Evolutionary conservation across 2,797 vertebrate genomes (phyloP).

Genomic region (Syngnathus acus): DNA sequence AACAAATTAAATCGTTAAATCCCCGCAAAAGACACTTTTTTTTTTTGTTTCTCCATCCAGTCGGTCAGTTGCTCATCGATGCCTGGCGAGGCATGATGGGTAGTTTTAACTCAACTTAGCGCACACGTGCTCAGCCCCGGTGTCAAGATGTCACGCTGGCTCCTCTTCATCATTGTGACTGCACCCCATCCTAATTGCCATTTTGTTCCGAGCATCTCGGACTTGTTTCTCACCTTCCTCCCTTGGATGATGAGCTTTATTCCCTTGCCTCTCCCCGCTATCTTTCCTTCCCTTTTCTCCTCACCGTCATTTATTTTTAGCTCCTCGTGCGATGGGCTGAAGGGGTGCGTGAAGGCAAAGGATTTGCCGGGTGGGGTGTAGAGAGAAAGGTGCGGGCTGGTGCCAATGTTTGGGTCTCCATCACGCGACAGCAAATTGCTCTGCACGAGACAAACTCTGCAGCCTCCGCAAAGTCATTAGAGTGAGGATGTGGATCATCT

Average conservation of each 20-base stretch:
- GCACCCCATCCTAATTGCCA: constrained; percentile 3
- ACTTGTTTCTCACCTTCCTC: constrained; percentile 9
- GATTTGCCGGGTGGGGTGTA: constrained; percentile 27
- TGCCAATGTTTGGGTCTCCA: constrained; percentile 33
- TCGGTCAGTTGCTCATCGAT: background rate
- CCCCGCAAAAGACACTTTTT: too few species aligned
- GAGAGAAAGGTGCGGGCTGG: constrained; percentile 40
- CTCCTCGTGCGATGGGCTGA: constrained; percentile 60
- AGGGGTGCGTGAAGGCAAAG: constrained; percentile 61
- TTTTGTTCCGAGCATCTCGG: constrained; percentile 9
- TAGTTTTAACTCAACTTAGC: background rate
- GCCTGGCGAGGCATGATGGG: background rate
- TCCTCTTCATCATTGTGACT: constrained; percentile 5
- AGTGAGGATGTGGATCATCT: constrained; percentile 17
- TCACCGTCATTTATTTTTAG: constrained; percentile 68
- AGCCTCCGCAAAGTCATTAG: constrained; percentile 38
- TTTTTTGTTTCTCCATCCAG: too few species aligned
- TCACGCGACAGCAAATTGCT: constrained; percentile 43
- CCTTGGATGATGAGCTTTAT: constrained; percentile 21
- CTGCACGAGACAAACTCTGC: constrained; percentile 43
- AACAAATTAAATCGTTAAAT: too few species aligned
- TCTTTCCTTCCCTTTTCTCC: constrained; percentile 33
- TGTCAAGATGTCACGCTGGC: constrained; percentile 3
- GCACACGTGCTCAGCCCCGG: constrained; percentile 7
- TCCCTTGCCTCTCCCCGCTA: constrained; percentile 32